Evolutionary conservation across 2,113 vertebrate species (phyloP).

Genomic region (Bujurquina vittata): DNA sequence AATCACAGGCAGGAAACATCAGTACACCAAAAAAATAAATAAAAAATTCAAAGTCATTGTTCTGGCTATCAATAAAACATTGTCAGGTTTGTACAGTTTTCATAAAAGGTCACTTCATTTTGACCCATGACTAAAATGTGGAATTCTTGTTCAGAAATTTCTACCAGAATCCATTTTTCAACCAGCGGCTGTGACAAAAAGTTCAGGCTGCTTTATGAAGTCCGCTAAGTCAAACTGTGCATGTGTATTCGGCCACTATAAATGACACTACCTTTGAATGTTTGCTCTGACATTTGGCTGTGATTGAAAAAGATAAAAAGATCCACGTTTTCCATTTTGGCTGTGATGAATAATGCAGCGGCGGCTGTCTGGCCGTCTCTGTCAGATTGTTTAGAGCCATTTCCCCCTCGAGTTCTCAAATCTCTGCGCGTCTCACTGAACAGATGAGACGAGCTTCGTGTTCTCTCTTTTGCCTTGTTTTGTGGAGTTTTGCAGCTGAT

Average conservation of each 20-base stretch:
- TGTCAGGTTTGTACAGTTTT: too few species aligned
- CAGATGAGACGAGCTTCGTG: conserved; percentile 20
- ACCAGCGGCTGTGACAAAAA: neutral
- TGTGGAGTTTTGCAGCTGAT: conserved; percentile 25
- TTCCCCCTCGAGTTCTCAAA: conserved; percentile 15
- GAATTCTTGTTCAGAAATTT: neutral
- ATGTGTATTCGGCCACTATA: neutral
- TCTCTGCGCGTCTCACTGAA: conserved; percentile 18
- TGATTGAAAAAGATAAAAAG: conserved; percentile 35
- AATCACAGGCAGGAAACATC: neutral
- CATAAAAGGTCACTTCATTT: too few species aligned
- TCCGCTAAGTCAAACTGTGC: neutral
- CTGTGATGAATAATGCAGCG: conserved; percentile 42
- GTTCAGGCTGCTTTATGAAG: conserved; percentile 7
- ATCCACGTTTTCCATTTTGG: neutral
- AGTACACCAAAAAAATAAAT: neutral
- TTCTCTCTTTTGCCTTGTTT: neutral
- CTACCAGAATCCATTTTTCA: neutral
- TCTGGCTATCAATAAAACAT: fast-evolving
- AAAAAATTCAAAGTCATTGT: neutral
- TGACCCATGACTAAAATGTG: neutral
- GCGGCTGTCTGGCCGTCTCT: conserved; percentile 11
- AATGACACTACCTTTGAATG: neutral
- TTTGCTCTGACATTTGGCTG: conserved; percentile 24
- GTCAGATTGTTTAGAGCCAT: conserved; percentile 13